These are phyloP conservation scores for Axinella damicornis DNA, from an alignment of 37 sponge, comb jelly and placozoan species.

Conservation along the genomic window DNA sequence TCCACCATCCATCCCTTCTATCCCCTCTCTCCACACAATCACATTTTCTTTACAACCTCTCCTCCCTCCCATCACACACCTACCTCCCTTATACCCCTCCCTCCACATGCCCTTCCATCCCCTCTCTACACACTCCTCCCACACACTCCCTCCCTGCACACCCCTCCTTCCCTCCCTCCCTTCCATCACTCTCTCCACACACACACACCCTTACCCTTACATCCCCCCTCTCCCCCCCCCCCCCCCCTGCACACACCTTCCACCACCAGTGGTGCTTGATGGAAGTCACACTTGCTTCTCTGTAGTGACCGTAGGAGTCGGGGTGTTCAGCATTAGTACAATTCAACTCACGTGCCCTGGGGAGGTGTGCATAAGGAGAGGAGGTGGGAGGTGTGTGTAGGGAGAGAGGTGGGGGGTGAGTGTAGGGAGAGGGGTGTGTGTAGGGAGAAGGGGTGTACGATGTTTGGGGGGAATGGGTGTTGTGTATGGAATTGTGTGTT, in stretches of 20 bases:
- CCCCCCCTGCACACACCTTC: slow-evolving; percentile 80
- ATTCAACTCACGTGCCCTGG: slow-evolving; percentile 52
- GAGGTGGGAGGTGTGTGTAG: too few relatives aligned
- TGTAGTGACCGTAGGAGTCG: slow-evolving; percentile 87
- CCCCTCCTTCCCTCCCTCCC: too few relatives aligned
- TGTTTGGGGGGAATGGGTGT: background rate
- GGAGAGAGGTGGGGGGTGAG: background rate
- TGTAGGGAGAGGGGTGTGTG: background rate
- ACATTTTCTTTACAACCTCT: too few relatives aligned
- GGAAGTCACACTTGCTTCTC: slow-evolving; percentile 80
- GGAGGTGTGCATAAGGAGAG: background rate
- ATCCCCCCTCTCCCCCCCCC: background rate
- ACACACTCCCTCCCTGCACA: too few relatives aligned
- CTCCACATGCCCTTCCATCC: too few relatives aligned
- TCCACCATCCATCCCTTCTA: too few relatives aligned
- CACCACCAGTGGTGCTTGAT: slow-evolving; percentile 98
- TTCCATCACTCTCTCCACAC: background rate
- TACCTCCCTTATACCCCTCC: too few relatives aligned
- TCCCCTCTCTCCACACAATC: too few relatives aligned
- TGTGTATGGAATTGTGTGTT: background rate
- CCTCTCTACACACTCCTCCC: too few relatives aligned
- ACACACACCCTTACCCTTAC: background rate
- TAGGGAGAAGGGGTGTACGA: background rate
- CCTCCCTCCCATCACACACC: too few relatives aligned
- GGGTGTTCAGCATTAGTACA: slow-evolving; percentile 85